Evolutionary conservation across 2,113 vertebrate genomes (phyloP), one percentile per base, ranked within the genome.

Genomic region (Patagioenas fasciata): DNA sequence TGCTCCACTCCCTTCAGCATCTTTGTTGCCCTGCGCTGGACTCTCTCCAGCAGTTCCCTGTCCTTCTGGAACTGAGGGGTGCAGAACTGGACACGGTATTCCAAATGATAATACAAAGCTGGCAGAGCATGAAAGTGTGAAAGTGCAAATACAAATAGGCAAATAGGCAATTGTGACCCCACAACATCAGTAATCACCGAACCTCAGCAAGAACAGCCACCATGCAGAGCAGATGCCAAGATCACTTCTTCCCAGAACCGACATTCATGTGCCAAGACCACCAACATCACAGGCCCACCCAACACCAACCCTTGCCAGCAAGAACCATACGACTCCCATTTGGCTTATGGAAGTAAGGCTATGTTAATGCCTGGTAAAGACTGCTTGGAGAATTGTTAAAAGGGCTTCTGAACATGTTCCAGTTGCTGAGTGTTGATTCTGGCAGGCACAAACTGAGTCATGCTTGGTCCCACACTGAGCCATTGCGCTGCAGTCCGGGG

Each of bases 341-440:
- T 58, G 93, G 53, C 85, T 89, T 17, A 3, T 73, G 50, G 75
- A 75, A 91, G 28, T 29, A 50, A 53, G 53, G 77, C 56, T 66
- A 17, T 23, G 3, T 12, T 83, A 65, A 70, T 64, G 91, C 81
- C 66, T 77, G 84, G 70, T 88, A 73, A 95, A 80, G 89, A 54
- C 91, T 38, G 26, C 15, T 96, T 80, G 80, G 92, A 94, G 96
- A 75, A 89, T 77, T 91, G 88, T 93, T 93, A 85, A 91, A 69
- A 70, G 86, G 50, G 69, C 62, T 57, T 95, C 95, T 94, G 93
- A 96, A 95, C 83, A 54, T 1, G 58, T 96, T 95, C 95, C 96
- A 96, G 92, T 88, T 72, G 10, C 91, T 96, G 93, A 92, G 58
- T 96, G 96, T 97, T 96, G 95, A 95, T 95, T 95, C 93, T 96